Base-by-base conservation (phyloP, 1,140 invertebrate genomes). In the Dendroctonus valens region DNA sequence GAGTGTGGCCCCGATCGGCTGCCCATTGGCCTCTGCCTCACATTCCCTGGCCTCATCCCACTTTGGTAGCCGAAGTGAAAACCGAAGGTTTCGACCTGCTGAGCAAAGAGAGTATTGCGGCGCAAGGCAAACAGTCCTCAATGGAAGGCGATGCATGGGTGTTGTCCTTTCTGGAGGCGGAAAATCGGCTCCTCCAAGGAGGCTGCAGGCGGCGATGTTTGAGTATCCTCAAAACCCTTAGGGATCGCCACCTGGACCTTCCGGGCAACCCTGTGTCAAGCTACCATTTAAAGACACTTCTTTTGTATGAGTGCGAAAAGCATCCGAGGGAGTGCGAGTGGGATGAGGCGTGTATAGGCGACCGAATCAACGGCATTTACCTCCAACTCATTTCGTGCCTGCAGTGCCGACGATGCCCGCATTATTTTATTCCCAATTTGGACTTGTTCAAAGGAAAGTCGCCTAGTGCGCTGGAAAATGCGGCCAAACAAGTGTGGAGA, bases 91-190 rank as follows among this genome's bases (percentile, higher is more conserved):
- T 97, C 77, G 92, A 97, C 76, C 83, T 97, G 65, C 79, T 97
- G 7, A 93, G 91, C 66, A 94, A 93, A 79, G 94, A 97, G 79
- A 87, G 88, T 74, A 82, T 89, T 5, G 83, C 86, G 0, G 81
- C 89, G 67, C 88, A 89, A 76, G 92, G 92, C 58, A 94, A 95
- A 77, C 92, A 94, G 75, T 90, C 89, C 0, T 91, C 92, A 5
- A 94, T 96, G 85, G 95, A 97, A 79, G 94, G 95, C 5, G 94
- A 97, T 77, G 93, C 95, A 8, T 97, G 95, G 94, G 90, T 95
- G 6, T 81, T 97, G 71, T 92, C 89, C 7, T 97, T 97, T 81
- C 84, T 85, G 48, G 92, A 95, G 72, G 93, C 93, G 1, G 94
- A 97, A 79, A 90, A 92, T 74, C 81, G 91, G 49, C 83, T 97